These are phyloP conservation scores for Potamilus streckersoni DNA, from an alignment of 1,140 invertebrate species.

Conservation along the genomic window DNA sequence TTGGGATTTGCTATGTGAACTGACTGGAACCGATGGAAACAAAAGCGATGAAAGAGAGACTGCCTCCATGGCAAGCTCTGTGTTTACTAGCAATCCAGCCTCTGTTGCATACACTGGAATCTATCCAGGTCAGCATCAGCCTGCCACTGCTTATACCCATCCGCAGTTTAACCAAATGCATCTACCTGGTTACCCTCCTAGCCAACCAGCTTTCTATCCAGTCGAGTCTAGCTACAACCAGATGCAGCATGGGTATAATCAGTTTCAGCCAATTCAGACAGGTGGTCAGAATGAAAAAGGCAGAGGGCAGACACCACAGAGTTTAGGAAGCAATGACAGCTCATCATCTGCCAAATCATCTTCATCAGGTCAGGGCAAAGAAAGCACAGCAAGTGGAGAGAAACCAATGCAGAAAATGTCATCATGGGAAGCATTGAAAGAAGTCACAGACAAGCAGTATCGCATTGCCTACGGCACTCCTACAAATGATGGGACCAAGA, in stretches of 20 bases:
- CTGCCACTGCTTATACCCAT: background rate
- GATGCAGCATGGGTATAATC: background rate
- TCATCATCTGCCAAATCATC: background rate
- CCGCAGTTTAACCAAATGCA: conserved; percentile 6
- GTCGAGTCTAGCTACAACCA: background rate
- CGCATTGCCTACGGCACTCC: conserved; percentile 1
- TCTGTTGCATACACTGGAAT: conserved; percentile 3
- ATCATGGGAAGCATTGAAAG: conserved; percentile 26
- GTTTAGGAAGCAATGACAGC: conserved; percentile 10
- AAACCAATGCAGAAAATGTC: conserved; percentile 14
- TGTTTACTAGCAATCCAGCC: conserved; percentile 42
- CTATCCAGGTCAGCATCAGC: conserved; percentile 6
- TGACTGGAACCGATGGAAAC: conserved; percentile 33
- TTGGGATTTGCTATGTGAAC: conserved; percentile 42
- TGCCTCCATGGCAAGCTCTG: conserved; percentile 41
- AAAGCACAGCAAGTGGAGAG: background rate
- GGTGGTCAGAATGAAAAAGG: conserved; percentile 8
- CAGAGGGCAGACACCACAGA: conserved; percentile 5
- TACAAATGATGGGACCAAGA: conserved; percentile 4
- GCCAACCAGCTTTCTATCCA: background rate
- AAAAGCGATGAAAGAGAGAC: conserved; percentile 31
- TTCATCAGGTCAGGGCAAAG: background rate
- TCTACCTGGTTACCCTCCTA: background rate
- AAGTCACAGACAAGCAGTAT: conserved; percentile 23
- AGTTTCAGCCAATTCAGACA: conserved; percentile 1